Evolutionary conservation across 2,113 vertebrate species (phyloP).

Genomic region (Vidua chalybeata): DNA sequence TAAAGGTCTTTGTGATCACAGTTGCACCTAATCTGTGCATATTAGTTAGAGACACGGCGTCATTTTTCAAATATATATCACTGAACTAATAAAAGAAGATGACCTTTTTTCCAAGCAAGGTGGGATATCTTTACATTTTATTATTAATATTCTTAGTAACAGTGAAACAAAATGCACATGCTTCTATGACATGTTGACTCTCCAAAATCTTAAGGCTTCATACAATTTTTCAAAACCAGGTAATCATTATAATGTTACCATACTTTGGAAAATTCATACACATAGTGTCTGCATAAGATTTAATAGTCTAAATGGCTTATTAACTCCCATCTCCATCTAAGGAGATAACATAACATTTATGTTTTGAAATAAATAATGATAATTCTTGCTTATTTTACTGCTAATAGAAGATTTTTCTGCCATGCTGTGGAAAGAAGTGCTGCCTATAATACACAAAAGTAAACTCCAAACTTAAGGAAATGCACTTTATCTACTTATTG

Average conservation of each 20-base stretch:
- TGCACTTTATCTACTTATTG: not conserved
- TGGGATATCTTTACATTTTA: not conserved
- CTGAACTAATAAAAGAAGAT: not conserved
- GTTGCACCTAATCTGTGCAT: not conserved
- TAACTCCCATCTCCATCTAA: conserved; percentile 9
- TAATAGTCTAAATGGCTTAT: not conserved
- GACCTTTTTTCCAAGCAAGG: not conserved
- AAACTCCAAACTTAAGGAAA: not conserved
- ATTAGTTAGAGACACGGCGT: not conserved
- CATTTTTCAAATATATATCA: not conserved
- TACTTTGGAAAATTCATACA: conserved; percentile 1
- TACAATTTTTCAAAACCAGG: not conserved
- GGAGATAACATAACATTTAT: not conserved
- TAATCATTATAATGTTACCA: not conserved
- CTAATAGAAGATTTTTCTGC: not conserved
- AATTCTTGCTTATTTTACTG: not conserved
- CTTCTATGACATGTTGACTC: not conserved
- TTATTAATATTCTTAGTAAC: not conserved
- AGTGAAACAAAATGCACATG: not conserved
- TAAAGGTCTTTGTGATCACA: not conserved
- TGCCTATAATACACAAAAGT: not conserved
- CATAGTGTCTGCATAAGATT: not conserved
- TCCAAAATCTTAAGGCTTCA: not conserved
- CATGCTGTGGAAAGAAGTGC: not conserved
- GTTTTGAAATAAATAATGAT: conserved; percentile 23